Evolutionary conservation across 2,113 vertebrate species (phyloP).

Genomic region (Hippocampus guttulatus): DNA sequence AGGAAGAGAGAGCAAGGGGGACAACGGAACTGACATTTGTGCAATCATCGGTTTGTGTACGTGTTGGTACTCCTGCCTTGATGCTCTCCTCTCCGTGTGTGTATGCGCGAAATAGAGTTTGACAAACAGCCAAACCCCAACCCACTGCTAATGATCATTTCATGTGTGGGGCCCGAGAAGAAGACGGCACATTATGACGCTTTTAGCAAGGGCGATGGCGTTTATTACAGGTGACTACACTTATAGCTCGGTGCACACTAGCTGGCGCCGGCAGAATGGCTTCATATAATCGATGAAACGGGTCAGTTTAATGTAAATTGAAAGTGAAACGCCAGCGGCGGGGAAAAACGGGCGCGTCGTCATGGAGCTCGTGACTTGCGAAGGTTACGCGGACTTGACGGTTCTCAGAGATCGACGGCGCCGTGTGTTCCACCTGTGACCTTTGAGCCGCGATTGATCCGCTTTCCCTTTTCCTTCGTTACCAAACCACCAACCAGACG

Average conservation of each 20-base stretch:
- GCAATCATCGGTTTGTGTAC: constrained; percentile 8
- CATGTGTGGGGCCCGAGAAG: constrained; percentile 41
- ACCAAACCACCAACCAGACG: constrained; percentile 35
- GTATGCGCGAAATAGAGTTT: not conserved
- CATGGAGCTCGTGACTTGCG: constrained; percentile 20
- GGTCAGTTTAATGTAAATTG: constrained; percentile 35
- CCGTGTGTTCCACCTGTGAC: constrained; percentile 23
- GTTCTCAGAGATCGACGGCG: constrained; percentile 8
- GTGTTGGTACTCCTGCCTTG: constrained; percentile 5
- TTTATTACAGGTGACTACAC: constrained; percentile 50
- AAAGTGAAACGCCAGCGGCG: constrained; percentile 20
- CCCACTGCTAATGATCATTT: constrained; percentile 38
- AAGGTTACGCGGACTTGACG: constrained; percentile 39
- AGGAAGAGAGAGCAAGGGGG: not conserved
- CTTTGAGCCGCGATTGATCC: constrained; percentile 43
- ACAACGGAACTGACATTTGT: constrained; percentile 1
- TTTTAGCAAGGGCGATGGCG: constrained; percentile 39
- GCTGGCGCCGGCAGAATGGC: constrained; percentile 18
- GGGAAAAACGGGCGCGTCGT: constrained; percentile 1
- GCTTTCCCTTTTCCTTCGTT: constrained; percentile 37
- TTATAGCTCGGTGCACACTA: constrained; percentile 18
- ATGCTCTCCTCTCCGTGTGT: constrained; percentile 1
- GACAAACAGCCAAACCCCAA: constrained; percentile 7
- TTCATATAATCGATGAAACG: constrained; percentile 42
- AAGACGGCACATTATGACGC: constrained; percentile 40